Conservation (phyloP, 2,113 vertebrate species). For the Fulmarus glacialis region DNA sequence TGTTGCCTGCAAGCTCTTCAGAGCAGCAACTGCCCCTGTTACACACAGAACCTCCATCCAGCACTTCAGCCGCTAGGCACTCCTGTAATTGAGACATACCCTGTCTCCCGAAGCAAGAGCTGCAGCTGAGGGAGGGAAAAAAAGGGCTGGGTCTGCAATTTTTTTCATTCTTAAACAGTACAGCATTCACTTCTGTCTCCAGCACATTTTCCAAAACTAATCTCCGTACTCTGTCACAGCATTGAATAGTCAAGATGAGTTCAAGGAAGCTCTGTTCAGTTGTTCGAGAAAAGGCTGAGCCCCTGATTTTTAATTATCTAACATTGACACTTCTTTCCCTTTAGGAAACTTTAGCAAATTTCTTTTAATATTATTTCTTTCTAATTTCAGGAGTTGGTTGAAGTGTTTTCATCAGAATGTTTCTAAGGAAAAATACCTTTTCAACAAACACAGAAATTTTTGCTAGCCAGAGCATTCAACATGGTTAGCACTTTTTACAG, state of each 20-base stretch:
- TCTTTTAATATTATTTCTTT: neutral
- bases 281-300: neutral
- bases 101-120: neutral
- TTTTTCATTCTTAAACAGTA: constrained; percentile 17
- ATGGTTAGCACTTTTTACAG: neutral
- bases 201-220: neutral
- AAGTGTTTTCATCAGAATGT: neutral
- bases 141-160: neutral
- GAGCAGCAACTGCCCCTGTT: neutral
- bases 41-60: neutral
- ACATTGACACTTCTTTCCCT: neutral
- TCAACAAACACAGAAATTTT: neutral
- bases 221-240: neutral
- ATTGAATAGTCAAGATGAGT: neutral
- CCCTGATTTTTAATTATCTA: neutral
- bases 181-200: neutral
- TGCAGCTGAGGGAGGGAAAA: neutral
- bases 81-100: neutral
- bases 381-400: neutral
- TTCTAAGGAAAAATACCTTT: neutral
- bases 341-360: neutral
- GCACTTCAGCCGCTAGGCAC: neutral
- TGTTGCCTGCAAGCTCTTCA: neutral
- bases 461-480: neutral
- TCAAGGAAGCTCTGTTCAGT: neutral